Evolutionary conservation across 2,888 invertebrate genomes (phyloP).

Genomic region (Coenonympha arcania): DNA sequence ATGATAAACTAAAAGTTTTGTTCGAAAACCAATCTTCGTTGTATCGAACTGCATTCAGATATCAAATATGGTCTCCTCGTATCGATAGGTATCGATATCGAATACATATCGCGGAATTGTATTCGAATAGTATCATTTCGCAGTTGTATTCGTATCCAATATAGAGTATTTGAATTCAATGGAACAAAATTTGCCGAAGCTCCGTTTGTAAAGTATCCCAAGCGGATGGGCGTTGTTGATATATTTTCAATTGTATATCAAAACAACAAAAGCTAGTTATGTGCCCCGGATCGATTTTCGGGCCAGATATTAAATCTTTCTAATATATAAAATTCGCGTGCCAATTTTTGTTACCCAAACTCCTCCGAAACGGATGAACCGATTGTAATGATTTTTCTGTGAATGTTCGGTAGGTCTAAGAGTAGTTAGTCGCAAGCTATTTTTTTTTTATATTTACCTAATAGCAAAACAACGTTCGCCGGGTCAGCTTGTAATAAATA

Average conservation of each 20-base stretch:
- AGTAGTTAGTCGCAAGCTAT: too few species aligned
- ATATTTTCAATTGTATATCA: neutral
- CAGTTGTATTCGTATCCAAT: neutral
- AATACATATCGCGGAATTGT: neutral
- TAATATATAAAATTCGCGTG: too few species aligned
- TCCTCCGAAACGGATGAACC: too few species aligned
- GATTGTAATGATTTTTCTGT: too few species aligned
- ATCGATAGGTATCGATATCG: constrained; percentile 1
- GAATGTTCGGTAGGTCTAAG: too few species aligned
- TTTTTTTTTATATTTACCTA: too few species aligned
- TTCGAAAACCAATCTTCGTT: neutral
- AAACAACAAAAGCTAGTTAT: neutral
- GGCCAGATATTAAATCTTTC: neutral
- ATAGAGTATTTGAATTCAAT: constrained; percentile 1
- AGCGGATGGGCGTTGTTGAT: neutral
- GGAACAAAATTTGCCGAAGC: neutral
- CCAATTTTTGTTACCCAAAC: too few species aligned
- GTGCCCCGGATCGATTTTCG: neutral
- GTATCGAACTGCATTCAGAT: neutral
- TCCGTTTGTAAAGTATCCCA: neutral
- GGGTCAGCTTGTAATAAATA: too few species aligned
- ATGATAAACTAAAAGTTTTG: constrained; percentile 1
- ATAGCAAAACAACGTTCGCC: too few species aligned
- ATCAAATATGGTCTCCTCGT: neutral
- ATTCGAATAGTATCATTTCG: neutral